Base-by-base conservation (phyloP, 1,140 invertebrate genomes). In the Lepidostoma basale region DNA sequence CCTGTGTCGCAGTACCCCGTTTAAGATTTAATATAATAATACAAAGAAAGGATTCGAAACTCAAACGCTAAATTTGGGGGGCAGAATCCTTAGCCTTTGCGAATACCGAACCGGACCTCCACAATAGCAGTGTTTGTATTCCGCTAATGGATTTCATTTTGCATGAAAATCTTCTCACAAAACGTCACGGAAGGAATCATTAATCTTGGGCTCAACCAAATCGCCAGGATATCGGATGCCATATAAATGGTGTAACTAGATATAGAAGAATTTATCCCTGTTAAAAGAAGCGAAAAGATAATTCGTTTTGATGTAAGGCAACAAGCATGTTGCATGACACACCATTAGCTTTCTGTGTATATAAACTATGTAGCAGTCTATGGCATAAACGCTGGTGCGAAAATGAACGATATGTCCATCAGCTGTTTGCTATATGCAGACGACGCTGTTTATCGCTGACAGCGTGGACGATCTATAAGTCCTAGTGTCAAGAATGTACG, bases 101-200 rank as follows among this genome's bases (percentile, higher is more conserved):
- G 26, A 67, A 67, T 36, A 25, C 23, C 30, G 10, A 67, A 58
- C 52, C 30, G 64, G 39, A 25, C 58, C 26, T 3, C 3, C 44
- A 68, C 56, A 68, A 60, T 68, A 42, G 36, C 6, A 26, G n/a
- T 60, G 66, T 60, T 59, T 68, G 54, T 44, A 60, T 42, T 33
- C 8, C 33, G 42, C 54, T 60, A 60, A 60, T 68, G 56, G 40
- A 47, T 12, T 45, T 45, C 8, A 44, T 68, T 59, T 56, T 58
- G 22, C 47, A 56, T 2, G 3, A 8, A 16, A 36, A 25, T 67
- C 12, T 68, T 68, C 66, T 68, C 66, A 68, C 66, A 68, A 60
- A 30, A 25, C 62, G 66, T 52, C 66, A 68, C 58, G 28, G 23
- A 33, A 26, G 25, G 39, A 62, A 33, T 49, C 66, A 68, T 68